Base-by-base conservation (phyloP, 2,113 vertebrate species). In the Brachirus orientalis region DNA sequence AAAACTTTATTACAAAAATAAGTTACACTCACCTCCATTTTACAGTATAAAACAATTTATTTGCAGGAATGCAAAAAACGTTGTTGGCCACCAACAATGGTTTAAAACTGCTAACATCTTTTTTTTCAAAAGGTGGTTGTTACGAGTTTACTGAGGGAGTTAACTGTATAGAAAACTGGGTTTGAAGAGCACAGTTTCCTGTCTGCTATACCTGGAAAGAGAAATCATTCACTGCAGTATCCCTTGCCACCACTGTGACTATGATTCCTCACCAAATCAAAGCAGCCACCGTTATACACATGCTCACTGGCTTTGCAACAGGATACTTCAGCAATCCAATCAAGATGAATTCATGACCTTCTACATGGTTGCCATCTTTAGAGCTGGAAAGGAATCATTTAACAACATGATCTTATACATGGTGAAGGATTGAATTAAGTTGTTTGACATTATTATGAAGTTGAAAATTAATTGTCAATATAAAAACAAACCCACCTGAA, bases 11-110 rank as follows among this genome's bases (percentile, higher is more conserved):
- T 99, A 99, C 96, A 99, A 99, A 99, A 99, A 99, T 99, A 99
- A 98, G 96, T 98, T 99, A 99, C 97, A 99, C 98, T 98, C 97
- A 96, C 97, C 96, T 98, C 90, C 97, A 98, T 98, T 96, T 97
- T 98, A 99, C 97, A 99, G 97, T 98, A 99, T 98, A 99, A 99
- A 99, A 99, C 97, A 98, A 98, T 98, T 99, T 99, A 99, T 99
- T 98, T 98, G 96, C 97, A 98, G 96, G 97, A 99, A 99, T 98
- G 97, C 96, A 98, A 94, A 94, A 91, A 98, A 98, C 95, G 96
- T 98, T 98, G 96, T 99, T 99, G 98, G 95, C 96, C 96, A 98
- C 96, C 96, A 98, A 97, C 95, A 97, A 94, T 92, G 92, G 91
- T 95, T 97, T 97, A 96, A 94, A 98, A 98, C 95, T 96, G 96